phyloP scores from a whole-genome alignment of 1,140 invertebrate species.

The Drosophila mauritiana region DNA sequence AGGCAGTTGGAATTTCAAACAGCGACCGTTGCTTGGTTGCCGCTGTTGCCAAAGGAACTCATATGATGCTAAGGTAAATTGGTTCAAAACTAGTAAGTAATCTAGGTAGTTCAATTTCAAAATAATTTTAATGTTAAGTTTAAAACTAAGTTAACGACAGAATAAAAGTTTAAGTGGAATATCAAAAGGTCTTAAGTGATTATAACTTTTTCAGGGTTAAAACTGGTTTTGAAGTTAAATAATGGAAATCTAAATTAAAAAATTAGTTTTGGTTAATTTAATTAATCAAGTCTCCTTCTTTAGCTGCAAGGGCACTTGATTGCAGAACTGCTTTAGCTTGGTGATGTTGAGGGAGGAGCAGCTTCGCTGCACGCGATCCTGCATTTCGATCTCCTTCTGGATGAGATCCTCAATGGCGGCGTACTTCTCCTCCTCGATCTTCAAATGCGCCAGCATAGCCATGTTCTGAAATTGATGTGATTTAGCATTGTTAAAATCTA shows the following conservation, averaged over 20 bases:
- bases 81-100: no score
- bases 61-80: not conserved
- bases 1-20: constrained; percentile 8
- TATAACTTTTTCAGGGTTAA: no score
- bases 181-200: not conserved
- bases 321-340: not conserved
- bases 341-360: not conserved
- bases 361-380: not conserved
- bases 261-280: no score
- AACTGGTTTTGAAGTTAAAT: no score
- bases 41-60: constrained; percentile 20
- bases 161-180: not conserved
- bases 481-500: no score
- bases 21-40: constrained; percentile 63
- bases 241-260: not conserved
- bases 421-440: constrained; percentile 5
- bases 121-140: not conserved
- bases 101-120: not conserved
- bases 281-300: not conserved
- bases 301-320: not conserved
- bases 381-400: constrained; percentile 1
- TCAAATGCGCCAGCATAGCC: constrained; percentile 4
- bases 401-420: constrained; percentile 2
- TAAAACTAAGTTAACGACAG: not conserved
- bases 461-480: not conserved